phyloP scores from a whole-genome alignment of 1,140 invertebrate genomes.

The Zeugodacus cucurbitae region DNA sequence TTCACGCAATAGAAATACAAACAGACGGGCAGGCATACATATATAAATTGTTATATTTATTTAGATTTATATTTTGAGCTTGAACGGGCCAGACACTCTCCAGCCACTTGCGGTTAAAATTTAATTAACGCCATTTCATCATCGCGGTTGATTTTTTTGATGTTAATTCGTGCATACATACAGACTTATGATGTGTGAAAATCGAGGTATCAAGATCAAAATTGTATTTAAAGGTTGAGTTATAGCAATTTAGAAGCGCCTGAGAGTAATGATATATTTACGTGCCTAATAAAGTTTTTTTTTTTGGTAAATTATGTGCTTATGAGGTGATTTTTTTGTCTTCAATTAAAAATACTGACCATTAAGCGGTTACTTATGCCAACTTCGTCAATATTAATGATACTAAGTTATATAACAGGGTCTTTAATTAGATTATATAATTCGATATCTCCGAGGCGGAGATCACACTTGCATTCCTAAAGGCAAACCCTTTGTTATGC shows the following conservation, averaged over 20 bases:
- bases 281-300: not conserved
- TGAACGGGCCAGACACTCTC: not conserved
- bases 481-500: too few relatives aligned
- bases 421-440: too few relatives aligned
- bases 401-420: too few relatives aligned
- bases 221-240: not conserved
- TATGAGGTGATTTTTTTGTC: too few relatives aligned
- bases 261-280: not conserved
- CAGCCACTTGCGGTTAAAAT: slow-evolving; percentile 12
- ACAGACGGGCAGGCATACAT: not conserved
- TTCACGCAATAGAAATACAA: not conserved
- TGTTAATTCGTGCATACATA: not conserved
- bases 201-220: not conserved
- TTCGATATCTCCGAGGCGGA: too few relatives aligned
- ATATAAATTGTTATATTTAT: not conserved
- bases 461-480: too few relatives aligned
- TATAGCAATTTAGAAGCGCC: not conserved
- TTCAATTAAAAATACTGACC: too few relatives aligned
- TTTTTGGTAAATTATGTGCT: too few relatives aligned
- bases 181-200: not conserved
- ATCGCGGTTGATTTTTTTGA: not conserved
- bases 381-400: too few relatives aligned
- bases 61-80: not conserved
- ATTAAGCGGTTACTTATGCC: too few relatives aligned
- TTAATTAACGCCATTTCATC: slow-evolving; percentile 1